phyloP scores from a whole-genome alignment of 2,888 invertebrate species.

The Heteromurus nitidus region DNA sequence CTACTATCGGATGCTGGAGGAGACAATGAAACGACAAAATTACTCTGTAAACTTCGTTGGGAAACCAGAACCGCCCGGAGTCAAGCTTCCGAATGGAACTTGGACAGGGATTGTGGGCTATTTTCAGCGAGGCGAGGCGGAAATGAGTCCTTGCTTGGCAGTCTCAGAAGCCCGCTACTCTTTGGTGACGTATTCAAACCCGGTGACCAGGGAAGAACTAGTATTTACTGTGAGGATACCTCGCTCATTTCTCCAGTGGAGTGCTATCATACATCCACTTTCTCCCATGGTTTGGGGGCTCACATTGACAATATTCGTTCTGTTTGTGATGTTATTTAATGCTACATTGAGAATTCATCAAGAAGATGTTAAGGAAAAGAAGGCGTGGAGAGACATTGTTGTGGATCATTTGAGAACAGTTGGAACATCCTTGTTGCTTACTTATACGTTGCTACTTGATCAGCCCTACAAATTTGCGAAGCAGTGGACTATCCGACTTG shows the following conservation, averaged over 20 bases:
- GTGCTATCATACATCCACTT: neutral
- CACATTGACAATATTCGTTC: neutral
- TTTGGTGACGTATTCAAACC: neutral
- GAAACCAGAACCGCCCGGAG: neutral
- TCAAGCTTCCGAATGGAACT: constrained; percentile 37
- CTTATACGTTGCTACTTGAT: constrained; percentile 5
- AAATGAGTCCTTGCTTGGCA: constrained; percentile 42
- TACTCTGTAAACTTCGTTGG: constrained; percentile 2
- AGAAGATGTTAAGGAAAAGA: too few relatives aligned
- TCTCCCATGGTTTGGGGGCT: neutral
- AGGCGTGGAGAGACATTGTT: neutral
- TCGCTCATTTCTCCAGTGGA: neutral
- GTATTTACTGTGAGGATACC: neutral
- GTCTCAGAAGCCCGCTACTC: neutral
- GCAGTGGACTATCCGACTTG: neutral
- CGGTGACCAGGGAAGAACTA: neutral
- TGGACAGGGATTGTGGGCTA: constrained; percentile 65
- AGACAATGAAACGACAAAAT: neutral
- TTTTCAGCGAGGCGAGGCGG: constrained; percentile 40
- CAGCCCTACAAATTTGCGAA: neutral
- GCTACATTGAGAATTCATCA: neutral
- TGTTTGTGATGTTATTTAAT: neutral
- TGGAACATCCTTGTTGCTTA: neutral
- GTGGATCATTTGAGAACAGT: neutral
- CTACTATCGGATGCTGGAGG: neutral